Conservation (phyloP, 2,797 vertebrate species). For the Caiman crocodilus region DNA sequence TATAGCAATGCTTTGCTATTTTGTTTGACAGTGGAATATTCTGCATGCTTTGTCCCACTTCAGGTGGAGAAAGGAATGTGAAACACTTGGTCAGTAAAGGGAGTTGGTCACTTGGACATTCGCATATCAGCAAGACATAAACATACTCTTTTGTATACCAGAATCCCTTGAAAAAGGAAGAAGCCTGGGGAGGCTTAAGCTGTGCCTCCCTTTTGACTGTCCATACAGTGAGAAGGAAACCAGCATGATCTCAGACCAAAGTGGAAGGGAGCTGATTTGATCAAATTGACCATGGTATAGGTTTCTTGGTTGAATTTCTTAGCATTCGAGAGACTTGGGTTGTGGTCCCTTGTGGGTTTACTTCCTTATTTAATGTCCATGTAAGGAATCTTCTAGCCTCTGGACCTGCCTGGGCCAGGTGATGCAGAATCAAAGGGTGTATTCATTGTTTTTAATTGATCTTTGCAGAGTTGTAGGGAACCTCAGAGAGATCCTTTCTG, state of each 20-base stretch:
- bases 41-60: not conserved
- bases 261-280: not conserved
- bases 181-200: not conserved
- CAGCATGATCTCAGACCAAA: not conserved
- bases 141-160: not conserved
- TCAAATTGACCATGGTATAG: rapidly evolving
- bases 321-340: not conserved
- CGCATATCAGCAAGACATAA: not conserved
- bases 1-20: not conserved
- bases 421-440: too few species aligned
- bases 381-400: not conserved
- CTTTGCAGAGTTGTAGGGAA: not conserved
- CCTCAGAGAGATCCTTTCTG: not conserved
- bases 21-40: not conserved
- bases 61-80: too few species aligned
- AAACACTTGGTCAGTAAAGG: not conserved
- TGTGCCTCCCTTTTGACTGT: not conserved
- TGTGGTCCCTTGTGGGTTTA: not conserved
- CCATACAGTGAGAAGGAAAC: not conserved
- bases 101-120: not conserved
- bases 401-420: not conserved
- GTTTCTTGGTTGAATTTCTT: not conserved
- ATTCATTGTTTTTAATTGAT: not conserved
- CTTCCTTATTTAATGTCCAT: not conserved
- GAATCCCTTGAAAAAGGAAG: not conserved